phyloP scores from a whole-genome alignment of 2,888 invertebrate genomes.

The Dendrolimus pini region DNA sequence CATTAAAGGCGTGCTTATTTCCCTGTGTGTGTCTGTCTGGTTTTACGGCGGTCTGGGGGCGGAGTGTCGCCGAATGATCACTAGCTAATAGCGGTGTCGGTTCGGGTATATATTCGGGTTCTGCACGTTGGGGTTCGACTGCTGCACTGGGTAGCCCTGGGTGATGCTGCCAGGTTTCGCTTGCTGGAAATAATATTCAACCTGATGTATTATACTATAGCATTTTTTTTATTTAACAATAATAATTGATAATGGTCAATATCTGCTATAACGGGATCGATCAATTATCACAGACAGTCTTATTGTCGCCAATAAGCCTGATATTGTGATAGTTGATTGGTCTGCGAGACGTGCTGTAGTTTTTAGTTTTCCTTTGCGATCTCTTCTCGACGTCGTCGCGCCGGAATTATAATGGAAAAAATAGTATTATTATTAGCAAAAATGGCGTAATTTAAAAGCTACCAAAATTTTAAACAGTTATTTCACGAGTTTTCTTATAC shows the following conservation, averaged over 20 bases:
- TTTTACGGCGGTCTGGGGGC: neutral
- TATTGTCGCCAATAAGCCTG: too few relatives aligned
- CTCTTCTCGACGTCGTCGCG: too few relatives aligned
- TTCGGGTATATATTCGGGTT: constrained; percentile 62
- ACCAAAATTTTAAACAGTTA: too few relatives aligned
- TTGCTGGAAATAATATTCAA: constrained; percentile 61
- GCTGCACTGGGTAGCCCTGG: constrained; percentile 88
- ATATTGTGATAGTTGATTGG: too few relatives aligned
- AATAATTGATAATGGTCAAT: neutral
- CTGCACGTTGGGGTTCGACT: constrained; percentile 71
- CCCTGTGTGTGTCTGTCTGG: neutral
- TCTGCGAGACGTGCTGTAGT: too few relatives aligned
- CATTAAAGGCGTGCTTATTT: neutral
- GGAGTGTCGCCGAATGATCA: constrained; percentile 29
- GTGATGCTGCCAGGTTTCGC: constrained; percentile 89
- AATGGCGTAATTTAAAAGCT: too few relatives aligned
- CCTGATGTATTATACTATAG: neutral
- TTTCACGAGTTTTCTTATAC: too few relatives aligned
- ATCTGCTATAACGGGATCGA: too few relatives aligned
- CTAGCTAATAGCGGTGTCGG: constrained; percentile 62
- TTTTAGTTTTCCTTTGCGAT: too few relatives aligned
- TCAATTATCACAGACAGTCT: too few relatives aligned
- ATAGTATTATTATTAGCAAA: too few relatives aligned
- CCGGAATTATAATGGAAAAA: too few relatives aligned
- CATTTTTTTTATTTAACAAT: neutral